Conservation (phyloP, 2,113 vertebrate species). For the Chlamydotis undulata region DNA sequence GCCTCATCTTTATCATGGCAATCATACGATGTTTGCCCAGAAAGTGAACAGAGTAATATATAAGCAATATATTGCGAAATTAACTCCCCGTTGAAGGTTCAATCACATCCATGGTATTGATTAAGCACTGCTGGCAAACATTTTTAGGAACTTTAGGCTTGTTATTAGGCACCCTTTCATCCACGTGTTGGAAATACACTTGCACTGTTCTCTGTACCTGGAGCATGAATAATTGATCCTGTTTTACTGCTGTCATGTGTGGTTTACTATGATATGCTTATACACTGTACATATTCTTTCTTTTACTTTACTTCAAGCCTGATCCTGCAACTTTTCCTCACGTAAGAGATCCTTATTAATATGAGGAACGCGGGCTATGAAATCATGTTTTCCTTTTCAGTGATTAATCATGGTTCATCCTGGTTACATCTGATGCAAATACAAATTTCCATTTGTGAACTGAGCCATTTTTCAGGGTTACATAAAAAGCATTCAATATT, state of each 20-base stretch:
- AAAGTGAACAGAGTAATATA: neutral
- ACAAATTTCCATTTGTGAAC: neutral
- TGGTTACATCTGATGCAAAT: neutral
- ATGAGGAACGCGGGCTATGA: neutral
- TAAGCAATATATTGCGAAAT: neutral
- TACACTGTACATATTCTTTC: neutral
- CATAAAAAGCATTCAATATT: neutral
- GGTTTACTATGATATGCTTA: neutral
- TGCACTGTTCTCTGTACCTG: neutral
- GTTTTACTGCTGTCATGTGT: neutral
- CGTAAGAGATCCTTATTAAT: neutral
- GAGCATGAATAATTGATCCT: neutral
- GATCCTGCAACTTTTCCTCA: neutral
- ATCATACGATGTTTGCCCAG: neutral
- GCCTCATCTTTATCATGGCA: neutral
- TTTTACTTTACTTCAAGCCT: neutral
- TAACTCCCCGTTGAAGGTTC: neutral
- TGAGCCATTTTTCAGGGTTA: neutral
- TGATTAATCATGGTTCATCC: neutral
- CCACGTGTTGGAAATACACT: neutral
- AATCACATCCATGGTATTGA: neutral
- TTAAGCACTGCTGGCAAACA: neutral
- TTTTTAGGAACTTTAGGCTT: neutral
- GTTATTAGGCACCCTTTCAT: neutral
- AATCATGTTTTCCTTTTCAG: neutral